A percentile compares a stretch with the other conserved stretches of the same genome.
phyloP scores from a whole-genome alignment of 2,797 vertebrate species.

The Eulemur rubriventer region DNA sequence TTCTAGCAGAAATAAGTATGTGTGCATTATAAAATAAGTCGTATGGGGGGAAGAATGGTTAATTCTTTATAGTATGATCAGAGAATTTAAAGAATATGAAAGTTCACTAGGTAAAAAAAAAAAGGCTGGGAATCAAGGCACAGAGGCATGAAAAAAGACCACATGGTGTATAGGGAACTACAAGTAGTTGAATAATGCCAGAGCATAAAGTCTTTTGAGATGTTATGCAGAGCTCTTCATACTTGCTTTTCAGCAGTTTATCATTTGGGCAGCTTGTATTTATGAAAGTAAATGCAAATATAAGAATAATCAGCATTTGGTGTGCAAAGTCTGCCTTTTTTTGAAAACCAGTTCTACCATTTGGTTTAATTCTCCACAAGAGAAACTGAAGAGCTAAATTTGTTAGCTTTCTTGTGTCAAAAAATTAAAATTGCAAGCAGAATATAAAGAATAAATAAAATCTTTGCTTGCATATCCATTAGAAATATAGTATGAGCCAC shows the following conservation, averaged over 20 bases:
- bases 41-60: not conserved
- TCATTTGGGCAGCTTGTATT: not conserved
- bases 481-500: not conserved
- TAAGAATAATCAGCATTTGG: not conserved
- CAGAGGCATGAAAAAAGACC: not conserved
- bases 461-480: not conserved
- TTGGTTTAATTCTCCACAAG: not conserved
- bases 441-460: not conserved
- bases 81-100: not conserved
- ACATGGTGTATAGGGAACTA: not conserved
- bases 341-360: not conserved
- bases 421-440: not conserved
- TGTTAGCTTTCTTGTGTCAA: not conserved
- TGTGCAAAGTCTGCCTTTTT: not conserved
- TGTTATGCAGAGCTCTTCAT: not conserved
- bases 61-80: not conserved
- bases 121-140: not conserved
- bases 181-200: not conserved
- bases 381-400: not conserved
- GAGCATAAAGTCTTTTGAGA: not conserved
- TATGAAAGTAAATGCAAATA: not conserved
- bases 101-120: not conserved
- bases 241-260: not conserved
- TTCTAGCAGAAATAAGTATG: not conserved
- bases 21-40: not conserved